These are phyloP conservation scores for Thunnus albacares DNA, from an alignment of 2,797 vertebrate species.

Conservation along the genomic window DNA sequence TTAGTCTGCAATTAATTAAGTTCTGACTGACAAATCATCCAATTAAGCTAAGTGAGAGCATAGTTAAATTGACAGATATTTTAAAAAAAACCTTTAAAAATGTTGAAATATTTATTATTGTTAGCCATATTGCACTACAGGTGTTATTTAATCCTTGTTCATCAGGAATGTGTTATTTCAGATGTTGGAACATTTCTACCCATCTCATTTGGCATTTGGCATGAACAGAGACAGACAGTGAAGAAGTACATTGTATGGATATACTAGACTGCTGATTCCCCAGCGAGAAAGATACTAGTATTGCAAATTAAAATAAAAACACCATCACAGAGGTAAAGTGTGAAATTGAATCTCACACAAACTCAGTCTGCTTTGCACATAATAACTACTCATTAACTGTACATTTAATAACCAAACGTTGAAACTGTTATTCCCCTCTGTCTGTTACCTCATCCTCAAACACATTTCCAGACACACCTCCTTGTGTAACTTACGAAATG, in stretches of 20 bases:
- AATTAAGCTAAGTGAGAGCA: not conserved
- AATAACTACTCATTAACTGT: not conserved
- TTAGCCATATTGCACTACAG: not conserved
- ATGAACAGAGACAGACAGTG: too few species aligned
- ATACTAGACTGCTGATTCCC: not conserved
- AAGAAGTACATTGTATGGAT: not conserved
- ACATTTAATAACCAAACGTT: not conserved
- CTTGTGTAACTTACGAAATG: constrained; percentile 84
- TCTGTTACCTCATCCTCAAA: constrained; percentile 19
- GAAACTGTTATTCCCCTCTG: not conserved
- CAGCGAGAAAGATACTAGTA: not conserved
- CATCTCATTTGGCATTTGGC: not conserved
- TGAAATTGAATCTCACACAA: not conserved
- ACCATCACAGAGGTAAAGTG: not conserved
- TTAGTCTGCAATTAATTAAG: too few species aligned
- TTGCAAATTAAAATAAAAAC: not conserved
- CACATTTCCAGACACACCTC: not conserved
- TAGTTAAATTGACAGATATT: not conserved
- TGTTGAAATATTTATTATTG: too few species aligned
- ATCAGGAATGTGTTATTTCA: too few species aligned
- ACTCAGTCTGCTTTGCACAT: not conserved
- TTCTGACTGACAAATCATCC: not conserved
- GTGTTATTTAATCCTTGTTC: not conserved
- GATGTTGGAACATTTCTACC: too few species aligned
- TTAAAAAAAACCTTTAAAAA: too few species aligned